Evolutionary conservation across 2,888 invertebrate genomes (phyloP).

Genomic region (Tigriopus californicus): DNA sequence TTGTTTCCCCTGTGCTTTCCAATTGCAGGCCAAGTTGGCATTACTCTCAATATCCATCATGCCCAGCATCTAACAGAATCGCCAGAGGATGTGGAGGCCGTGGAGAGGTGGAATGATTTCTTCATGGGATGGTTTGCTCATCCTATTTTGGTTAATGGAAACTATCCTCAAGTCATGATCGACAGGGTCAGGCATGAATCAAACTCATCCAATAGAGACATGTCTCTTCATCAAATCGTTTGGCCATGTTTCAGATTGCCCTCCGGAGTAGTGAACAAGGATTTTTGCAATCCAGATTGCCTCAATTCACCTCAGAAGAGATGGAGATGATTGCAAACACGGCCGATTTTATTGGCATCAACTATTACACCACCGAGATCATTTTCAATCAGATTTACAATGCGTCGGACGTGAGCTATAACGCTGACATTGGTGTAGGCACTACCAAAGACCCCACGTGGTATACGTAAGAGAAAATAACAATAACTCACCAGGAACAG

Average conservation of each 20-base stretch:
- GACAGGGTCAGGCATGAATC: background rate
- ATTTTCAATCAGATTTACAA: no score
- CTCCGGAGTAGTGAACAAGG: background rate
- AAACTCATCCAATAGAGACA: no score
- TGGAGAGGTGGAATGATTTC: background rate
- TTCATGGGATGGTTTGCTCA: constrained; percentile 7
- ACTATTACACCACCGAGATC: constrained; percentile 6
- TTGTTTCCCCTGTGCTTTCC: no score
- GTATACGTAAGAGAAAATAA: background rate
- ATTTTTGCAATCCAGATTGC: constrained; percentile 1
- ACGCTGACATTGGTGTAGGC: no score
- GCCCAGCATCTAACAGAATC: background rate
- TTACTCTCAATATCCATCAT: constrained; percentile 1
- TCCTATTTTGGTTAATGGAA: constrained; percentile 4
- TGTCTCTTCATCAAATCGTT: no score
- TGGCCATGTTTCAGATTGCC: background rate
- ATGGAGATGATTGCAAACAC: background rate
- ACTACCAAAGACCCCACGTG: no score
- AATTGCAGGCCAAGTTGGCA: background rate
- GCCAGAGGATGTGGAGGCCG: background rate
- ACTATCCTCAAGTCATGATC: constrained; percentile 9
- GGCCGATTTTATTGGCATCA: constrained; percentile 8
- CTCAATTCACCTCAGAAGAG: constrained; percentile 7
- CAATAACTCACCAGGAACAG: background rate
- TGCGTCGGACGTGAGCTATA: no score